Percentiles rank a stretch among this genome's conserved stretches.
Evolutionary conservation across 1,140 invertebrate species (phyloP).

Genomic region (Ceratoteleas bidentatus): DNA sequence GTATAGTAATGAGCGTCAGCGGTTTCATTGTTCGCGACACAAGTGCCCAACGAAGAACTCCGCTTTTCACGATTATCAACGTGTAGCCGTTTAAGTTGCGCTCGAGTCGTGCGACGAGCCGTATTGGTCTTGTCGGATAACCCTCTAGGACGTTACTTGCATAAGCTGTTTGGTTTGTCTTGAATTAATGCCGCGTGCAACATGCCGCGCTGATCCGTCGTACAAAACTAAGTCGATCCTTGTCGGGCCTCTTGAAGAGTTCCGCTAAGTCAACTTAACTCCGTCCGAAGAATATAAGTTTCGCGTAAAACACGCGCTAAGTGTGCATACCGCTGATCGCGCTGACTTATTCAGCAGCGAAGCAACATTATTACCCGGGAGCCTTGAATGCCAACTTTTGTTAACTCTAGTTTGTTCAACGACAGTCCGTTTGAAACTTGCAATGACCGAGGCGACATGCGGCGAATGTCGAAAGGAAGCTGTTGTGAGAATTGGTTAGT

Average conservation of each 20-base stretch:
- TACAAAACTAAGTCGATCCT: no score
- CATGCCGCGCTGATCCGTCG: not conserved
- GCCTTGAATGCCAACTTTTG: no score
- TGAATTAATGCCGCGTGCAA: not conserved
- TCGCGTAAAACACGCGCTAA: not conserved
- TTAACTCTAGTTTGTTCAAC: no score
- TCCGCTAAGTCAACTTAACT: no score
- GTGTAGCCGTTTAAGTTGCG: slow-evolving; percentile 36
- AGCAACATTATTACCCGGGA: not conserved
- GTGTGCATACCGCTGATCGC: not conserved
- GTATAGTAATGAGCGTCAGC: slow-evolving; percentile 55
- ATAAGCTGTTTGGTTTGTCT: not conserved
- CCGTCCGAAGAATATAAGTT: no score
- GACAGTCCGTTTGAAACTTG: no score
- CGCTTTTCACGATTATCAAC: slow-evolving; percentile 46
- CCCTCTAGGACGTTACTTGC: slow-evolving; percentile 10
- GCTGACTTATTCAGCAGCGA: not conserved
- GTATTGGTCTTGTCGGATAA: slow-evolving; percentile 20
- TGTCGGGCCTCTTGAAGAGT: no score
- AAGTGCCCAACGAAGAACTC: slow-evolving; percentile 42
- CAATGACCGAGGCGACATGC: no score
- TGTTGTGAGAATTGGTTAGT: no score
- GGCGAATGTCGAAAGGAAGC: no score
- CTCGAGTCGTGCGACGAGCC: slow-evolving; percentile 23
- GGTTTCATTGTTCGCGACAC: slow-evolving; percentile 52